A percentile compares a stretch with the other conserved stretches of the same genome.
phyloP scores from a whole-genome alignment of 2,113 vertebrate species.

The Mesoclemmys tuberculata region DNA sequence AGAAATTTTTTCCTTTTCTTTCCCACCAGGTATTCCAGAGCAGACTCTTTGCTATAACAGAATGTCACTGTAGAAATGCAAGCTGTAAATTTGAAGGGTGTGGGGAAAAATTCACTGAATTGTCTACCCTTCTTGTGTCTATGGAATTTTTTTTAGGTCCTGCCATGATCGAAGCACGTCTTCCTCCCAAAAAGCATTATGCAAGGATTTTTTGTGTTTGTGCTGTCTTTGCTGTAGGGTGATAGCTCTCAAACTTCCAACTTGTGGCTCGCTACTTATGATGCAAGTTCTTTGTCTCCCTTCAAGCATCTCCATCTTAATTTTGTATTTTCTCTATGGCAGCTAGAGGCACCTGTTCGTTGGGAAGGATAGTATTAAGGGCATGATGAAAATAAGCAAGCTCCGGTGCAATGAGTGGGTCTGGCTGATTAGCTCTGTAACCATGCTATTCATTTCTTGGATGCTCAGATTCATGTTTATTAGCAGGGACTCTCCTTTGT shows the following conservation, averaged over 20 bases:
- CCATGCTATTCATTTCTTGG: background rate
- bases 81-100: background rate
- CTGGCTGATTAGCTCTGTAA: background rate
- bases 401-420: background rate
- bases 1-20: background rate
- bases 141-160: background rate
- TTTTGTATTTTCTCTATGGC: background rate
- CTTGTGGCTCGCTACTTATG: accelerated
- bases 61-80: background rate
- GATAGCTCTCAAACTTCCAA: accelerated
- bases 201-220: accelerated
- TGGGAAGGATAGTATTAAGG: background rate
- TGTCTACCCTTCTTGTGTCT: background rate
- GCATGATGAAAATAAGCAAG: background rate
- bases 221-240: background rate
- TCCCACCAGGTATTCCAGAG: accelerated
- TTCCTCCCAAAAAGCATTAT: accelerated
- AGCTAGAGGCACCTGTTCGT: background rate
- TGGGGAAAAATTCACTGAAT: background rate
- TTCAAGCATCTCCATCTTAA: background rate
- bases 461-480: background rate
- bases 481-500: background rate
- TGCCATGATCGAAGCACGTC: background rate
- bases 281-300: background rate
- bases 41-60: accelerated